Conservation (phyloP, 2,797 vertebrate species). For the Macroramphosus scolopax region DNA sequence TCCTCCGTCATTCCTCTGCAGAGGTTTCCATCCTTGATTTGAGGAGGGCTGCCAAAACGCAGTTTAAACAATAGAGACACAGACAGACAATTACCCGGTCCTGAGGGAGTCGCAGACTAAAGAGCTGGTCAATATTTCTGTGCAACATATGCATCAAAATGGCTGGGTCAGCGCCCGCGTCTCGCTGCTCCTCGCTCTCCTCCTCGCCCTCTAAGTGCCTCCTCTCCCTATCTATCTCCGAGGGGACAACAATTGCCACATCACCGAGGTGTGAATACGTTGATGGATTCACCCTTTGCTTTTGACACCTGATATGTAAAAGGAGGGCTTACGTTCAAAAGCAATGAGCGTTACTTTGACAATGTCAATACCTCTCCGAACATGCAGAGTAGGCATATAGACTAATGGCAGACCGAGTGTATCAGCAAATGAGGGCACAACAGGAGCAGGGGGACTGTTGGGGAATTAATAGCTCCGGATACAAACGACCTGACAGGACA, state of each 20-base stretch:
- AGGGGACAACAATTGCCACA: constrained; percentile 52
- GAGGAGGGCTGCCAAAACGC: constrained; percentile 70
- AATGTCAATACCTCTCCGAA: constrained; percentile 72
- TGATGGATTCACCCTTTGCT: constrained; percentile 67
- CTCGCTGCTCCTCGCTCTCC: constrained; percentile 51
- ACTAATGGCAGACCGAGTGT: constrained; percentile 67
- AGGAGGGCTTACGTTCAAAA: constrained; percentile 50
- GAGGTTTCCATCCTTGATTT: constrained; percentile 66
- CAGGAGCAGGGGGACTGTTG: constrained; percentile 53
- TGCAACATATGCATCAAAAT: constrained; percentile 76
- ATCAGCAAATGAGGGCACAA: constrained; percentile 72
- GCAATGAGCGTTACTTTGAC: constrained; percentile 60
- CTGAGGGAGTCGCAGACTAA: constrained; percentile 76
- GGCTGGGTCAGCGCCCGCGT: constrained; percentile 70
- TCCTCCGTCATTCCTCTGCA: constrained; percentile 56
- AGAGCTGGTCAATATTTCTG: constrained; percentile 80
- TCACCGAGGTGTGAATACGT: constrained; percentile 60
- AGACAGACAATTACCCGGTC: constrained; percentile 78
- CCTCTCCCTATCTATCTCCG: constrained; percentile 53
- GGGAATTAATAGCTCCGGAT: constrained; percentile 63
- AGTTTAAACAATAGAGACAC: constrained; percentile 80
- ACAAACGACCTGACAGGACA: constrained; percentile 74
- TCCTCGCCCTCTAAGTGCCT: constrained; percentile 60
- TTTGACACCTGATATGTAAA: constrained; percentile 70
- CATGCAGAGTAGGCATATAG: constrained; percentile 72